Evolutionary conservation across 1,140 invertebrate genomes (phyloP), one percentile per base, ranked within the genome.

Genomic region (Aphaenogaster floridana): DNA sequence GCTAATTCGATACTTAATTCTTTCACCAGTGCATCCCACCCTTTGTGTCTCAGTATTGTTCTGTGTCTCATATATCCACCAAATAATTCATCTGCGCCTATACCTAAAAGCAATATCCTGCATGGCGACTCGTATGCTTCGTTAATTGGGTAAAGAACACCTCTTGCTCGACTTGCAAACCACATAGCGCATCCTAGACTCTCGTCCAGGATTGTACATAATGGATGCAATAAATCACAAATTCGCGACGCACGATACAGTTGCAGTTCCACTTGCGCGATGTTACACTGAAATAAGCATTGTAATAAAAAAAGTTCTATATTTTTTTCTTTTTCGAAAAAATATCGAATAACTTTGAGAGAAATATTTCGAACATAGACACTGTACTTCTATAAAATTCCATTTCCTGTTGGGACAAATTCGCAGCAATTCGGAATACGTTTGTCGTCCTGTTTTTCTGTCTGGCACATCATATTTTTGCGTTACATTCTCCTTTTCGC

Each of bases 1-100:
- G 96, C 96, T 94, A 99, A 97, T 94, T 99, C 99, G 74, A 96
- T 89, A 66, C 97, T 93, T 7, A 99, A 94, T 94, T 99, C 98
- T 57, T 96, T 94, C 7, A 96, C 93, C 57, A 99, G 93, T 15
- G 96, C 97, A 66, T 88, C 13, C 97, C 97, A 98, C 1, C 97
- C 97, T 50, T 95, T 93, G 17, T 96, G 96, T 90, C 96, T 97
- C 78, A 97, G 97, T 61, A 96, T 96, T 86, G 97, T 97, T 88
- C 98, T 96, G 93, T 99, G 98, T 89, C 98, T 96, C 66, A 97
- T 97, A 93, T 99, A 99, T 2, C 99, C 99, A 71, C 98, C 99
- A 92, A 99, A 97, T 91, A 99, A 96, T 96, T 99, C 99, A 97
- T 99, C 99, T 28, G 99, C 99, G 17, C 99, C 99, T 96, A 98